Conservation (phyloP, 2,888 invertebrate genomes). For the Lamellibrachia satsuma region DNA sequence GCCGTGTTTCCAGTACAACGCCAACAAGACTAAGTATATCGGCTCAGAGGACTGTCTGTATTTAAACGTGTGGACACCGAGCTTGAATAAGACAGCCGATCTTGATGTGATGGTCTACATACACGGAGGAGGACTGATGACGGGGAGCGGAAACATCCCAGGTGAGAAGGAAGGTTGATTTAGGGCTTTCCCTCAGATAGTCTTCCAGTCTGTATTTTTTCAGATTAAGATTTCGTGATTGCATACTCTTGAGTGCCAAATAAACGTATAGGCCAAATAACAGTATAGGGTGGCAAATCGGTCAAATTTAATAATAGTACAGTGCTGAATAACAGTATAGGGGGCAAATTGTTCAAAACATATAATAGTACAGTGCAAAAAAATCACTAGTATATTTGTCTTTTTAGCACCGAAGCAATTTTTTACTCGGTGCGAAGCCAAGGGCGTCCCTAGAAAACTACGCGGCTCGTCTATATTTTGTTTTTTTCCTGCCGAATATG, state of each 20-base stretch:
- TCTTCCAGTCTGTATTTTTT: neutral
- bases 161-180: constrained; percentile 27
- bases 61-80: constrained; percentile 40
- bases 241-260: neutral
- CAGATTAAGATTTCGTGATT: neutral
- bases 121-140: constrained; percentile 40
- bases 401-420: no score
- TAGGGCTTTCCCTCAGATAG: neutral
- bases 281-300: no score
- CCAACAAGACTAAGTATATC: neutral
- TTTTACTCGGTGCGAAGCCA: no score
- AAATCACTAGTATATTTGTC: no score
- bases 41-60: constrained; percentile 41
- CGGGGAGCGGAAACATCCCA: constrained; percentile 36
- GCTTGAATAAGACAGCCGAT: neutral
- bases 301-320: no score
- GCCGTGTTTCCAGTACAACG: constrained; percentile 26
- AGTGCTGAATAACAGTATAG: no score
- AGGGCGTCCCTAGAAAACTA: no score
- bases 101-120: constrained; percentile 39
- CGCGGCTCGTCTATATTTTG: no score
- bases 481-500: no score
- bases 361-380: no score
- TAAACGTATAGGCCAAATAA: no score
- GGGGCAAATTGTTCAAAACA: no score